Evolutionary conservation across 2,888 invertebrate genomes (phyloP).

Genomic region (Cyaniris semiargus): DNA sequence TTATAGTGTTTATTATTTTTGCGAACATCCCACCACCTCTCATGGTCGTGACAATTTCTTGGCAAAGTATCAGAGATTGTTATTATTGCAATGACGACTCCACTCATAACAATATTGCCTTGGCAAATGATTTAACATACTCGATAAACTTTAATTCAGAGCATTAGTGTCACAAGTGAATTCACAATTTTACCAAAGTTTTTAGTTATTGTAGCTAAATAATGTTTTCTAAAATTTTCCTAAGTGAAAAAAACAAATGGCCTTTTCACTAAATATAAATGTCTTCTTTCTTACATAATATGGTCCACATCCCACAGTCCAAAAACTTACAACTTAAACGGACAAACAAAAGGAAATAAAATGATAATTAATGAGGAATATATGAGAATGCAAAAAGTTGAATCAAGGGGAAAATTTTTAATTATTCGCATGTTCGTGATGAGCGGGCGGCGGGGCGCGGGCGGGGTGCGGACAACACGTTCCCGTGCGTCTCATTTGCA

Average conservation of each 20-base stretch:
- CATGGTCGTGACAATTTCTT: slow-evolving; percentile 60
- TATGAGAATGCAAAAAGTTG: slow-evolving; percentile 46
- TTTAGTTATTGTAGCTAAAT: slow-evolving; percentile 46
- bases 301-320: slow-evolving; percentile 30
- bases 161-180: slow-evolving; percentile 60
- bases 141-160: slow-evolving; percentile 62
- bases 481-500: slow-evolving; percentile 77
- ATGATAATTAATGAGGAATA: slow-evolving; percentile 27
- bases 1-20: slow-evolving; percentile 56
- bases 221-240: not conserved
- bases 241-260: not conserved
- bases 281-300: not conserved
- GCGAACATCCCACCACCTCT: slow-evolving; percentile 56
- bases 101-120: slow-evolving; percentile 71
- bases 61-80: slow-evolving; percentile 71
- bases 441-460: slow-evolving; percentile 53
- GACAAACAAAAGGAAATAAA: slow-evolving; percentile 35
- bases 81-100: slow-evolving; percentile 69
- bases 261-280: not conserved
- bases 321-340: slow-evolving; percentile 17
- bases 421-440: slow-evolving; percentile 73
- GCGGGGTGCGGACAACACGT: slow-evolving; percentile 56
- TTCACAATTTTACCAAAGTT: slow-evolving; percentile 53
- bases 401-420: slow-evolving; percentile 59
- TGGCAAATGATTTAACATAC: slow-evolving; percentile 63